Evolutionary conservation across 2,888 invertebrate genomes (phyloP).

Genomic region (Candidula unifasciata): DNA sequence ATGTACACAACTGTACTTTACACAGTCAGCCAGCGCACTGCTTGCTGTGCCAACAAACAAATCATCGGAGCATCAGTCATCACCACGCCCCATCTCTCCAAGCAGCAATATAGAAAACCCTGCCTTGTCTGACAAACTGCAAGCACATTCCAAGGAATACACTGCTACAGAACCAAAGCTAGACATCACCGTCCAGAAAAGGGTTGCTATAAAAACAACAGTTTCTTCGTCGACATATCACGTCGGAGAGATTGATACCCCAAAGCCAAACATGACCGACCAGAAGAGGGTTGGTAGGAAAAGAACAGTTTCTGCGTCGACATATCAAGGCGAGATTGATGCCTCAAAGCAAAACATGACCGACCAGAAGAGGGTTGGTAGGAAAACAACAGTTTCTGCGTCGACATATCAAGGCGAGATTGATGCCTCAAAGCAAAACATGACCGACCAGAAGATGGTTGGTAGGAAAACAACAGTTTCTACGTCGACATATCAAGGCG

Average conservation of each 20-base stretch:
- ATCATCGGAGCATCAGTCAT: no score
- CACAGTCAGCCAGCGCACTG: not conserved
- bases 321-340: constrained; percentile 7
- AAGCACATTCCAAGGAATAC: not conserved
- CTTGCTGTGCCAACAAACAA: not conserved
- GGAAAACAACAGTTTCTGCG: not conserved
- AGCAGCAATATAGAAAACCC: not conserved
- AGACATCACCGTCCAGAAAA: no score
- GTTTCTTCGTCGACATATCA: constrained; percentile 12
- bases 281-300: not conserved
- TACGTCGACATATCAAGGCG: constrained; percentile 5
- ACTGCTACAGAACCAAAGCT: not conserved
- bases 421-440: constrained; percentile 12
- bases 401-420: constrained; percentile 14
- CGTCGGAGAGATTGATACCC: not conserved
- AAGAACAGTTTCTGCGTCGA: not conserved
- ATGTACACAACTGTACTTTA: not conserved
- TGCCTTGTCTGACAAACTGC: no score
- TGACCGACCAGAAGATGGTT: not conserved
- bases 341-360: constrained; percentile 21
- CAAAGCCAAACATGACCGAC: constrained; percentile 32
- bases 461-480: not conserved
- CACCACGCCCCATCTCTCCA: not conserved
- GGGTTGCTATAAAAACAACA: not conserved
- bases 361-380: not conserved